Evolutionary conservation across 2,113 vertebrate species (phyloP).

Genomic region (Oophaga pumilio): DNA sequence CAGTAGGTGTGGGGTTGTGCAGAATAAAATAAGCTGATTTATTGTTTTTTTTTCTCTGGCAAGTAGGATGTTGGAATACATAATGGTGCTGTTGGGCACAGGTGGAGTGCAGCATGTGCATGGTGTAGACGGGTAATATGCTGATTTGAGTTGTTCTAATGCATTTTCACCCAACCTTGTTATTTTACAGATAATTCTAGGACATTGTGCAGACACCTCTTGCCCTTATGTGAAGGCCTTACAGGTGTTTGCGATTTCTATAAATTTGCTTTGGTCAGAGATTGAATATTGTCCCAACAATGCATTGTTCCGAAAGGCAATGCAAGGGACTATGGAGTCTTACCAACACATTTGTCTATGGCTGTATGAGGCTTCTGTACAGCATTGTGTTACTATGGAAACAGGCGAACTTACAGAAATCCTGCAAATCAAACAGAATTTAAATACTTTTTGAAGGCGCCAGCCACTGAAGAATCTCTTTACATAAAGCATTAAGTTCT

Average conservation of each 20-base stretch:
- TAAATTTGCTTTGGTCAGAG: neutral
- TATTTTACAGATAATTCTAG: neutral
- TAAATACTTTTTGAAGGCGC: slow-evolving; percentile 48
- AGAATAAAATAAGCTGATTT: neutral
- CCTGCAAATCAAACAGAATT: slow-evolving; percentile 48
- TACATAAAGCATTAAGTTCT: neutral
- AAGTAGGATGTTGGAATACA: neutral
- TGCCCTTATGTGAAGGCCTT: neutral
- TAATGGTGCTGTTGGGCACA: neutral
- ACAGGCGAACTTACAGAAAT: slow-evolving; percentile 45
- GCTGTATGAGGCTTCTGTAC: slow-evolving; percentile 11
- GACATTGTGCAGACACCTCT: neutral
- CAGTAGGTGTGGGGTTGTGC: neutral
- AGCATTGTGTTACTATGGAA: slow-evolving; percentile 50
- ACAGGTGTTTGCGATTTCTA: neutral
- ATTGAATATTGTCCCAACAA: neutral
- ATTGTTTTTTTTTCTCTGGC: neutral
- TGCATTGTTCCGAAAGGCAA: neutral
- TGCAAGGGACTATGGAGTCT: neutral
- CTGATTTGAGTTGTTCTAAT: neutral
- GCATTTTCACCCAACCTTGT: neutral
- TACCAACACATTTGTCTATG: neutral
- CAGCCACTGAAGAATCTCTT: neutral
- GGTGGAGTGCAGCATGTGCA: neutral
- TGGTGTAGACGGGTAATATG: neutral